Evolutionary conservation across 2,888 invertebrate species (phyloP), one percentile per base, ranked within the genome.

Genomic region (Heliconius hortense): DNA sequence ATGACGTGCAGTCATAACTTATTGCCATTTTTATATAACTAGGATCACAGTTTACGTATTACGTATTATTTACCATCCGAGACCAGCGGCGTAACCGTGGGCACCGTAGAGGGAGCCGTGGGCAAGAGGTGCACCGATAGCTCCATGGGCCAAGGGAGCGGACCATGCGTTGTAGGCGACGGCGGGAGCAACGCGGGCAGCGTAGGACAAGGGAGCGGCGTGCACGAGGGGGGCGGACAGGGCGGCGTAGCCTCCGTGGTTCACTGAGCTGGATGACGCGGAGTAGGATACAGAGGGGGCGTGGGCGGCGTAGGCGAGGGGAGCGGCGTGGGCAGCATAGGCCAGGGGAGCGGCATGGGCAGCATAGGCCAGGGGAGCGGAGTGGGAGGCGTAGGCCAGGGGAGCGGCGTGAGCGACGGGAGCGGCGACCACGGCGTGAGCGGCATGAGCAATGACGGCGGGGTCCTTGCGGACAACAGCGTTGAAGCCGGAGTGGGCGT

Each of bases 381-480:
- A 78, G 62, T 84, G 79, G 56, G 79, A 79, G 21, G 24, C 71
- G 71, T 75, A 63, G 64, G 77, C 74, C 13, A 73, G 71, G 31
- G 77, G 85, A 77, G 76, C 78, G 28, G 75, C 75, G 15, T 59
- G 71, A 48, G 80, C 76, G 63, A 77, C 78, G 60, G 87, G 85
- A n/a, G 88, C 87, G 59, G 48, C 74, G 71, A 76, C 74, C 56
- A 75, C 79, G 35, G 80, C 77, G 70, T 82, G 74, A 68, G 82
- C 80, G 64, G 80, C 77, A 68, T 82, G 74, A 67, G 86, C 83
- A 76, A 88, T 80, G 74, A 88, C 76, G 0, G 85, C 87, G 3
- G 89, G 88, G 85, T 93, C 94, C 81, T 91, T 93, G 85, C 90
- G 92, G 1, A 95, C 94, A 67, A 94, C 89, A 66, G 94, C 95